Conservation (phyloP, 2,797 vertebrate species). For the Coendou prehensilis region DNA sequence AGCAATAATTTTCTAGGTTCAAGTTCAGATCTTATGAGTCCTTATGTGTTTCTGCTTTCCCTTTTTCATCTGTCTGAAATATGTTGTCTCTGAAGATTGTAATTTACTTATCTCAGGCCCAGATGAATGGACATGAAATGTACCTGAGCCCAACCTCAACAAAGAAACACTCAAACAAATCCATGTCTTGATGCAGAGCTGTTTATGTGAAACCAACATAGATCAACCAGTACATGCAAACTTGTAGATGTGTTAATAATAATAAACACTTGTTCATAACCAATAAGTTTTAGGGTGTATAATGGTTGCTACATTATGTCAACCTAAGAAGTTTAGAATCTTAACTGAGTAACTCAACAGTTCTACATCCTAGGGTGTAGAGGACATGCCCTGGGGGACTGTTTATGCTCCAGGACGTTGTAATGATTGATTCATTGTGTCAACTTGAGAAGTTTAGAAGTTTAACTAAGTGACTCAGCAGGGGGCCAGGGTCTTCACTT, state of each 20-base stretch:
- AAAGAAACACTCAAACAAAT: not conserved
- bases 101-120: not conserved
- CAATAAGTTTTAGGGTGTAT: not conserved
- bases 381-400: not conserved
- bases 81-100: not conserved
- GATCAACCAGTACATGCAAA: not conserved
- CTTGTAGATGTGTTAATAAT: not conserved
- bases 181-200: not conserved
- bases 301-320: not conserved
- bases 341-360: not conserved
- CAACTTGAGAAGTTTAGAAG: not conserved
- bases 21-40: not conserved
- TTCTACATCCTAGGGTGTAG: not conserved
- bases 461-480: not conserved
- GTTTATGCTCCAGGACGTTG: no score
- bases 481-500: not conserved
- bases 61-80: not conserved
- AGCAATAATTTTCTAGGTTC: not conserved
- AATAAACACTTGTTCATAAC: not conserved
- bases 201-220: not conserved
- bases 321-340: not conserved
- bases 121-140: not conserved
- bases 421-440: not conserved
- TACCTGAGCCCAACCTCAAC: not conserved
- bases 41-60: not conserved